Evolutionary conservation across 2,113 vertebrate species (phyloP), one percentile per base, ranked within the genome.

Genomic region (Chionomys nivalis): DNA sequence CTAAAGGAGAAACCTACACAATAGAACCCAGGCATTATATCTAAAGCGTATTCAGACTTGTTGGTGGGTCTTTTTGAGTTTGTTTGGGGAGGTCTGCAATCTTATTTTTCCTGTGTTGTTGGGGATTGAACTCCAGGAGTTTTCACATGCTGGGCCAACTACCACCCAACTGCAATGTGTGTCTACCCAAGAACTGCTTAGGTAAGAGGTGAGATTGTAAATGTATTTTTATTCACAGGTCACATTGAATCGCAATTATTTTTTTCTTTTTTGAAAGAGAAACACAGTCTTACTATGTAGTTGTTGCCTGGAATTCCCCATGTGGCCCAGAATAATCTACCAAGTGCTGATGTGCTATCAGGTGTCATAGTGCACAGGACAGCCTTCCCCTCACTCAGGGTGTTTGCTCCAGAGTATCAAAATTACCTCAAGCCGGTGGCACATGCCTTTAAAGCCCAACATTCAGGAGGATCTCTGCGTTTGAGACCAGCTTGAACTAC

Each of bases 1-100:
- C 3, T 12, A 42, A 42, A 65, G 13, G 24, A 31, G 26, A 10
- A 21, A 0, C 9, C 4, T 8, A 24, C 17, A 2, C 31, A 10
- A 2, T 8, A 44, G 42, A 36, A 76, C 10, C 10, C 5, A 19
- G 2, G 14, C 13, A 13, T 63, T 73, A 3, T 16, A 12, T 23
- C 24, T 66, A 3, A 26, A 24, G 12, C 28, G 82, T 44, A 49
- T 9, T 73, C 7, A 44, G 26, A 7, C 52, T 17, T 58, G 12
- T 58, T 58, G 55, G 11, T 39, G 21, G 42, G 2, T 12, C 63
- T 47, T 66, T 42, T 31, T 26, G 81, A 10, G 2, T 79, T 61
- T 39, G 4, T 33, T 92, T 93, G 49, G 1, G 1, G 31, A 47
- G 66, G 8, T 93, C 26, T 66, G 7, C 68, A n/a, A 31, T 55